A percentile compares a stretch with the other conserved stretches of the same genome.
These are phyloP conservation scores for Meteorus cinctellus DNA, from an alignment of 2,888 invertebrate genomes.

Conservation along the genomic window DNA sequence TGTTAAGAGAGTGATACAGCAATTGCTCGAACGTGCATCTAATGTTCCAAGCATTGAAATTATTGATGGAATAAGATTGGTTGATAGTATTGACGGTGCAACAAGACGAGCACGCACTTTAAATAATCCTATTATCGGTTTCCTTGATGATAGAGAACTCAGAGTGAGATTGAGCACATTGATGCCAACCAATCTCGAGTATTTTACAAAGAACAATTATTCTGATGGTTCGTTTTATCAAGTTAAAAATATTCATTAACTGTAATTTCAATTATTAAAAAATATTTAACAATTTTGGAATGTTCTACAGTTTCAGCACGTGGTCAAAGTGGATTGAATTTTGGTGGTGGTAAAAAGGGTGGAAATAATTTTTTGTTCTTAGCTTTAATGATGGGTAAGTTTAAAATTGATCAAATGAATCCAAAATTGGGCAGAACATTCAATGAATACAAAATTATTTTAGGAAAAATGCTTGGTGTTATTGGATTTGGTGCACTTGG, in stretches of 20 bases:
- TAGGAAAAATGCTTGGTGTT: conserved; percentile 82
- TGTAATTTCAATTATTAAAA: background rate
- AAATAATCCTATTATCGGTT: conserved; percentile 78
- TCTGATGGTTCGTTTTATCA: conserved; percentile 72
- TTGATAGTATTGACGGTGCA: conserved; percentile 75
- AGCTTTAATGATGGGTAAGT: conserved; percentile 82
- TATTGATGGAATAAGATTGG: conserved; percentile 79
- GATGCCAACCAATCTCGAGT: conserved; percentile 80
- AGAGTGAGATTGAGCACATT: conserved; percentile 82
- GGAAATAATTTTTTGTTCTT: conserved; percentile 77
- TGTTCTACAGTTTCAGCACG: conserved; percentile 15
- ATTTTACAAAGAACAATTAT: conserved; percentile 76
- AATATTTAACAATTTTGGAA: background rate
- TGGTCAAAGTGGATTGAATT: conserved; percentile 74
- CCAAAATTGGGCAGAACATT: background rate
- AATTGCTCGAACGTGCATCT: conserved; percentile 74
- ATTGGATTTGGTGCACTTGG: conserved; percentile 85
- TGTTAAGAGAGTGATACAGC: conserved; percentile 75
- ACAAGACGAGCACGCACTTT: conserved; percentile 74
- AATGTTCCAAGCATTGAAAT: conserved; percentile 76
- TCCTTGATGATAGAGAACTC: conserved; percentile 83
- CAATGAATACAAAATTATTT: conserved; percentile 22
- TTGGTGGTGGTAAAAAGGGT: conserved; percentile 72
- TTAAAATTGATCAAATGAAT: conserved; percentile 2
- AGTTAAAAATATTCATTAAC: conserved; percentile 45